These are phyloP conservation scores for Caerostris darwini DNA, from an alignment of 1,140 invertebrate genomes.

Conservation along the genomic window DNA sequence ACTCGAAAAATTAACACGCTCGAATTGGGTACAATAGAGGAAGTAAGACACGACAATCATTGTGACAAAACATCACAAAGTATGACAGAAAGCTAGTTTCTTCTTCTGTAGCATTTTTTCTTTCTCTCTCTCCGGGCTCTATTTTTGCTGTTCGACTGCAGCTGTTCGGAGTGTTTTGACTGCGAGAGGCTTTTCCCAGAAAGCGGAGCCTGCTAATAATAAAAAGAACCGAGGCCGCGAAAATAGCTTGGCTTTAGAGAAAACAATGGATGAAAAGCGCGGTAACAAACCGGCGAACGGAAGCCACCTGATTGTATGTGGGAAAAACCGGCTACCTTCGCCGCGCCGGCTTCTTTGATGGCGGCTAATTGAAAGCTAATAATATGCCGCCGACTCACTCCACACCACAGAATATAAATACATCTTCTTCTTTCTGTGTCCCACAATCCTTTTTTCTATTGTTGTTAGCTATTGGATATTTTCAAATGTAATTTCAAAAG, in stretches of 20 bases:
- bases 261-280: neutral
- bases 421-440: no score
- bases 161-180: slow-evolving; percentile 29
- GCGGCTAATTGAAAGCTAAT: slow-evolving; percentile 35
- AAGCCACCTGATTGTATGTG: neutral
- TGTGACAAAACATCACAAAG: neutral
- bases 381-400: neutral
- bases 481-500: no score
- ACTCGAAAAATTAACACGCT: neutral
- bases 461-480: no score
- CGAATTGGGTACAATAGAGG: neutral
- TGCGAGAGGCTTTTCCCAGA: neutral
- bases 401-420: no score
- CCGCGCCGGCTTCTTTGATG: neutral
- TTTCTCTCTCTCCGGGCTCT: neutral
- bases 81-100: neutral
- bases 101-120: neutral
- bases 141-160: slow-evolving; percentile 29
- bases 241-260: slow-evolving; percentile 22
- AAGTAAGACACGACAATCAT: neutral
- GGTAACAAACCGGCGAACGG: neutral
- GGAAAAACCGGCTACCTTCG: neutral
- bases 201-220: neutral
- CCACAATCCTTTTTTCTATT: no score
- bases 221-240: neutral